Evolutionary conservation across 2,797 vertebrate genomes (phyloP).

Genomic region (Poeciliopsis paucimaculata): DNA sequence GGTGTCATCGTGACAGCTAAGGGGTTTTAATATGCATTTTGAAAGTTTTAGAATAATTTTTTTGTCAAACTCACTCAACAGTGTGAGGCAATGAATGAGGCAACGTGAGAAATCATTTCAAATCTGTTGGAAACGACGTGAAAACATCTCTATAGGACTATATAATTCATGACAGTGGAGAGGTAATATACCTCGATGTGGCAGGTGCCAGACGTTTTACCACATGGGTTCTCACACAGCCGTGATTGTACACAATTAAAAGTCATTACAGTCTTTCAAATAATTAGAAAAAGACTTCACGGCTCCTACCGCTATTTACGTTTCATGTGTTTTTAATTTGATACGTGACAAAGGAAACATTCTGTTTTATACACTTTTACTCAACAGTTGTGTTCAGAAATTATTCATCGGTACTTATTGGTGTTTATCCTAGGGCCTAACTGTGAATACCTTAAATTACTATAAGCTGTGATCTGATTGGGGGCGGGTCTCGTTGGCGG

Average conservation of each 20-base stretch:
- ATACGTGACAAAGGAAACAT: neutral
- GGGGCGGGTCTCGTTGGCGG: too few relatives aligned
- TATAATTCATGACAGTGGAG: constrained; percentile 20
- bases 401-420: neutral
- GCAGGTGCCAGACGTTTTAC: constrained; percentile 26
- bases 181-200: neutral
- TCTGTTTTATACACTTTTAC: neutral
- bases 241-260: neutral
- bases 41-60: neutral
- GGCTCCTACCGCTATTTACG: neutral
- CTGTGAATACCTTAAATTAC: too few relatives aligned
- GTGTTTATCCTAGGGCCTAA: too few relatives aligned
- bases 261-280: neutral
- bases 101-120: neutral
- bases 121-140: neutral
- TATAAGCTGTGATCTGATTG: too few relatives aligned
- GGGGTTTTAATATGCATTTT: neutral
- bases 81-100: neutral
- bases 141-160: neutral
- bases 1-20: too few relatives aligned
- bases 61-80: neutral
- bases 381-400: neutral
- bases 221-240: constrained; percentile 24
- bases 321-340: neutral
- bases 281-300: neutral